Evolutionary conservation across 1,140 invertebrate genomes (phyloP).

Genomic region (Lamellibrachia luymesi): DNA sequence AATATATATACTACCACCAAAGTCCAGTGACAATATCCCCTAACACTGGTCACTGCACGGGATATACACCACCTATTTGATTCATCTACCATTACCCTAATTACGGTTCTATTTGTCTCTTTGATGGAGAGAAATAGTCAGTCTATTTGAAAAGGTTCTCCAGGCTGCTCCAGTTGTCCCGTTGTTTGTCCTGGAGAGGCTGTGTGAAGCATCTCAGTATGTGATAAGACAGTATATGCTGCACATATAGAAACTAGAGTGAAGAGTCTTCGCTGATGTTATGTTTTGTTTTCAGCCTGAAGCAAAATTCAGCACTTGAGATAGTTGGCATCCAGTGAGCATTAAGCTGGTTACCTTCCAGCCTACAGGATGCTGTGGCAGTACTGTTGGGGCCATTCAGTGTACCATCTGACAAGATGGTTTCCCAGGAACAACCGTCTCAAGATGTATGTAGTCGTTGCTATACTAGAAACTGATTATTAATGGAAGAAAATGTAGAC

Average conservation of each 20-base stretch:
- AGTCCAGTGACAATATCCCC: no score
- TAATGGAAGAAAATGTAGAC: background rate
- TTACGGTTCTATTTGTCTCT: no score
- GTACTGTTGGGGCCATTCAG: constrained; percentile 39
- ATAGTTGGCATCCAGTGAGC: background rate
- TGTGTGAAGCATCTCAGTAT: background rate
- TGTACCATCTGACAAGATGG: constrained; percentile 44
- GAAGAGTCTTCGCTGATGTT: background rate
- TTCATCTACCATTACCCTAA: no score
- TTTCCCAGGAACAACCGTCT: constrained; percentile 42
- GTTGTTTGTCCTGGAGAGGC: no score
- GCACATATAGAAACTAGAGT: background rate
- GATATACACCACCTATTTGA: no score
- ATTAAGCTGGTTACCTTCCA: background rate
- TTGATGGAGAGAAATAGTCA: no score
- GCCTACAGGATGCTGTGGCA: constrained; percentile 37
- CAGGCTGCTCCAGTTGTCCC: no score
- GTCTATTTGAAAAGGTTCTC: no score
- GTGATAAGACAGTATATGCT: background rate
- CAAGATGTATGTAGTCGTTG: constrained; percentile 39
- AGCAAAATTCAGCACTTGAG: background rate
- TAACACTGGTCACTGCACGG: no score
- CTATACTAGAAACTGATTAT: constrained; percentile 1
- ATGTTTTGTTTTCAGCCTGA: background rate
- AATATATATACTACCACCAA: no score